phyloP scores from a whole-genome alignment of 2,888 invertebrate species.

The Megamerina dolium region DNA sequence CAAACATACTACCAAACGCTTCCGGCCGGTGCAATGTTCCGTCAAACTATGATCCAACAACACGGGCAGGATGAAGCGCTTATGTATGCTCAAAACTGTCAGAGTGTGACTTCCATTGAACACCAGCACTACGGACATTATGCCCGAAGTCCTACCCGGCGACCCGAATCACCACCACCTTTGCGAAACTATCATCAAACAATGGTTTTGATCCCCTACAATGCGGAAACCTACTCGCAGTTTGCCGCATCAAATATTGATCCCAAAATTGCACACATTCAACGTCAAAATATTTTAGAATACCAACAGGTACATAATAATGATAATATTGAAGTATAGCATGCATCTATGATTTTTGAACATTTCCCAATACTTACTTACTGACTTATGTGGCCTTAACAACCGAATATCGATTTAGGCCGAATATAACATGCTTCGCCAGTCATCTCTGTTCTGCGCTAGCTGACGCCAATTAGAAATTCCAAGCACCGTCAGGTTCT shows the following conservation, averaged over 20 bases:
- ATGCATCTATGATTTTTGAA: too few relatives aligned
- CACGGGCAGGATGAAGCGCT: constrained; percentile 45
- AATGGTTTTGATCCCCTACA: constrained; percentile 64
- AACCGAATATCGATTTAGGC: too few relatives aligned
- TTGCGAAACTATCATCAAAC: constrained; percentile 64
- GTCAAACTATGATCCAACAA: constrained; percentile 44
- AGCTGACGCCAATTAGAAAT: too few relatives aligned
- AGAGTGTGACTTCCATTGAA: constrained; percentile 38
- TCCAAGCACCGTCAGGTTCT: too few relatives aligned
- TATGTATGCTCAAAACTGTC: constrained; percentile 47
- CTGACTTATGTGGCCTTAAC: too few relatives aligned
- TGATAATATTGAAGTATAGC: too few relatives aligned
- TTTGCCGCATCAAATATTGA: constrained; percentile 44
- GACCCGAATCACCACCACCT: constrained; percentile 67
- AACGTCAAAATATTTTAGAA: constrained; percentile 48
- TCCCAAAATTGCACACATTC: constrained; percentile 43
- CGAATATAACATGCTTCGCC: too few relatives aligned
- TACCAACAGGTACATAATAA: constrained; percentile 51
- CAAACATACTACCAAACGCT: constrained; percentile 46
- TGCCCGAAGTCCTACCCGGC: constrained; percentile 47
- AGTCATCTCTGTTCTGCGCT: too few relatives aligned
- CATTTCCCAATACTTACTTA: too few relatives aligned
- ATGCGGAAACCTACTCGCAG: constrained; percentile 49
- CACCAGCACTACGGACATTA: constrained; percentile 46
- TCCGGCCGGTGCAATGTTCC: constrained; percentile 44